Conservation (phyloP, 2,113 vertebrate genomes). For the Peucedramus taeniatus region DNA sequence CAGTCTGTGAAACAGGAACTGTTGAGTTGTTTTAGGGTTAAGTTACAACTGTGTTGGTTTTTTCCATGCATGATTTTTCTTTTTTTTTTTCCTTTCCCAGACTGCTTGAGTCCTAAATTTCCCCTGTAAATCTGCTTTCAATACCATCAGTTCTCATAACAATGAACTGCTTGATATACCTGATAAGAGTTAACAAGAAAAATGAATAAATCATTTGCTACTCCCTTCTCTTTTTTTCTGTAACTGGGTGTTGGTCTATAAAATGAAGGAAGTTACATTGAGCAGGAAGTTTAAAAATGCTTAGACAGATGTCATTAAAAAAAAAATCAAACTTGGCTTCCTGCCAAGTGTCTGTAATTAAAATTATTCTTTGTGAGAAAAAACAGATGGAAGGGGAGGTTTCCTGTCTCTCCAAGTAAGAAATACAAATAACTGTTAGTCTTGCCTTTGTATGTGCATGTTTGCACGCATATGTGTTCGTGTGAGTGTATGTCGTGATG, state of each 20-base stretch:
- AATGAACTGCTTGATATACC: conserved; percentile 45
- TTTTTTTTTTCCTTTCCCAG: background rate
- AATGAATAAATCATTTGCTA: conserved; percentile 40
- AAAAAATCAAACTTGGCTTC: conserved; percentile 35
- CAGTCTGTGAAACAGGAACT: background rate
- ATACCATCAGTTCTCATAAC: conserved; percentile 34
- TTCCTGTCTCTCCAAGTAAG: conserved; percentile 60
- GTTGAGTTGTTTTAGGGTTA: conserved; percentile 26
- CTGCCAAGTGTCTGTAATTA: conserved; percentile 64
- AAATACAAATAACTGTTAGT: conserved; percentile 59
- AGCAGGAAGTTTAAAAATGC: conserved; percentile 64
- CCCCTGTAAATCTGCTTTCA: conserved; percentile 40
- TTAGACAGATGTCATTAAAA: conserved; percentile 64
- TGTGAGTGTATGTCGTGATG: background rate
- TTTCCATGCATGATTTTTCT: background rate
- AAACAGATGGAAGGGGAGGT: conserved; percentile 61
- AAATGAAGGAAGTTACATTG: conserved; percentile 60
- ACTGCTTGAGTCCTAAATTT: conserved; percentile 33
- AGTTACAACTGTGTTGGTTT: background rate
- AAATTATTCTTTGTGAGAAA: conserved; percentile 64
- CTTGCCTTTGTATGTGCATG: conserved; percentile 27
- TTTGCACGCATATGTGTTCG: background rate
- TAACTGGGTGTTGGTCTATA: conserved; percentile 56
- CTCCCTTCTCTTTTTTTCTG: conserved; percentile 44
- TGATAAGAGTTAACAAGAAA: conserved; percentile 53